phyloP scores from a whole-genome alignment of 2,888 invertebrate genomes.

The Taenaris catops region DNA sequence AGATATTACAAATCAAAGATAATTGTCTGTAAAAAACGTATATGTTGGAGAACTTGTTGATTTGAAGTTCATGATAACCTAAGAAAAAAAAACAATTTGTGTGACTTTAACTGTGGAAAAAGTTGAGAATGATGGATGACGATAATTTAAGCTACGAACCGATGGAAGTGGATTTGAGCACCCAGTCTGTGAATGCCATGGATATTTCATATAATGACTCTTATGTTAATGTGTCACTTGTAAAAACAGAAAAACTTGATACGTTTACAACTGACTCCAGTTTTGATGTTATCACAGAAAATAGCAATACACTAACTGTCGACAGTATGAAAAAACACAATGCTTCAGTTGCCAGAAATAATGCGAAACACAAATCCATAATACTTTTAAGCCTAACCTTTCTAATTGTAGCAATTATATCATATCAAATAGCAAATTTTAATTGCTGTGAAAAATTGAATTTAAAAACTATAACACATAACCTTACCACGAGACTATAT shows the following conservation, averaged over 20 bases:
- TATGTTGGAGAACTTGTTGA: no score
- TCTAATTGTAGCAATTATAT: slow-evolving; percentile 33
- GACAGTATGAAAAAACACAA: background rate
- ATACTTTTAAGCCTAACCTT: slow-evolving; percentile 21
- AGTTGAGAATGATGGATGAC: slow-evolving; percentile 13
- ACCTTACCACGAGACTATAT: slow-evolving; percentile 41
- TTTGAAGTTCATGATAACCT: no score
- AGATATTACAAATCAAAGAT: no score
- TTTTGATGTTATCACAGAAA: slow-evolving; percentile 4
- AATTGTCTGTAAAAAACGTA: no score
- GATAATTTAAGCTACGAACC: slow-evolving; percentile 49
- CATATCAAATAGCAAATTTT: slow-evolving; percentile 36
- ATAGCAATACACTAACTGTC: slow-evolving; percentile 8
- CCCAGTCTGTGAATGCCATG: slow-evolving; percentile 45
- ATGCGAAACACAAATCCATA: no score
- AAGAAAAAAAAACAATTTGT: no score
- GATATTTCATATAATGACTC: slow-evolving; percentile 39
- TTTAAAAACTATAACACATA: slow-evolving; percentile 30
- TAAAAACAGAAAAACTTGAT: slow-evolving; percentile 7
- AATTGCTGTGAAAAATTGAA: slow-evolving; percentile 45
- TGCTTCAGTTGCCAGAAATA: background rate
- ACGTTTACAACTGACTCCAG: background rate
- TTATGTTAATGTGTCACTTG: background rate
- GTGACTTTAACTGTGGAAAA: no score
- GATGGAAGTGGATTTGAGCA: slow-evolving; percentile 65